A percentile compares a stretch with the other conserved stretches of the same genome.
Evolutionary conservation across 92 coral and sea anemone species (phyloP).

Genomic region (Phenganax subtilis): DNA sequence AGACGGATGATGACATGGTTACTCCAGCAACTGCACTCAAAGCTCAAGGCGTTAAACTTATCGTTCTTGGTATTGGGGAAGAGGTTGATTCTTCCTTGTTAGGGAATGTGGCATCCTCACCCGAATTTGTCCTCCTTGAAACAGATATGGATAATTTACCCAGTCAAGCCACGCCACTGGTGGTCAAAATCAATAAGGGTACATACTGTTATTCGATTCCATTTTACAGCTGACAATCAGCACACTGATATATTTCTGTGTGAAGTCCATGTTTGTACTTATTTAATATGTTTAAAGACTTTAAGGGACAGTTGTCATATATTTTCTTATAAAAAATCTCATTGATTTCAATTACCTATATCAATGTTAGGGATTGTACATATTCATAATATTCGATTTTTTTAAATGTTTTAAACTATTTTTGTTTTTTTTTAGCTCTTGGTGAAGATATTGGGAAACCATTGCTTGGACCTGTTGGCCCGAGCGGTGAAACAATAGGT

Average conservation of each 20-base stretch:
- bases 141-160: conserved; percentile 9
- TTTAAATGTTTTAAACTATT: neutral
- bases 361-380: no score
- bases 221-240: no score
- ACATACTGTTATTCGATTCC: neutral
- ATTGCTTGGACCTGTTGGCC: conserved; percentile 38
- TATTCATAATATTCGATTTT: no score
- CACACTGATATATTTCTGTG: no score
- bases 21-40: conserved; percentile 31
- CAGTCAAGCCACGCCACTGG: conserved; percentile 19
- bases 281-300: no score
- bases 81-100: conserved; percentile 1
- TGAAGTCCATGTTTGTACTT: no score
- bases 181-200: conserved; percentile 35
- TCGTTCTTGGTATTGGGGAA: conserved; percentile 39
- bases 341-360: no score
- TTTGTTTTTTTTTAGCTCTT: conserved; percentile 16
- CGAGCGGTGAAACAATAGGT: conserved; percentile 39
- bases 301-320: no score
- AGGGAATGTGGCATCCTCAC: conserved; percentile 20
- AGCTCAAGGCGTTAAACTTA: conserved; percentile 25
- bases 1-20: conserved; percentile 21
- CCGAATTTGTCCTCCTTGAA: conserved; percentile 26
- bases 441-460: conserved; percentile 35
- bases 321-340: no score